Percentiles rank a stretch among this genome's conserved stretches.
Conservation (phyloP, 2,888 invertebrate species). For the Oxycera nigricornis region DNA sequence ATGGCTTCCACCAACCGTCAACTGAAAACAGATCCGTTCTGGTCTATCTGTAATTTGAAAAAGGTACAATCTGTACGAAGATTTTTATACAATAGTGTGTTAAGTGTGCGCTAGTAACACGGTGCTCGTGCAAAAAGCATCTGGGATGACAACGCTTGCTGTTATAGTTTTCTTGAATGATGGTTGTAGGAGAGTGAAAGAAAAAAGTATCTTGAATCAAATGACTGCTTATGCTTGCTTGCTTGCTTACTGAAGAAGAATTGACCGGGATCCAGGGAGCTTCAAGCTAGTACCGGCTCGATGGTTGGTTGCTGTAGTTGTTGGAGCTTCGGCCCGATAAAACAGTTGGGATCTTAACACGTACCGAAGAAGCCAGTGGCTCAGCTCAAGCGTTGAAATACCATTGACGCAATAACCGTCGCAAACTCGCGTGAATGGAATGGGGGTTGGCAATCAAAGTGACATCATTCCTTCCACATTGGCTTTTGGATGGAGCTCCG, state of each 20-base stretch:
- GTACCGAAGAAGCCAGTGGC: not conserved
- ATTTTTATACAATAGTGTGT: too few species aligned
- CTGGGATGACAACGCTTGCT: slow-evolving; percentile 3
- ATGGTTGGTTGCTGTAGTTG: too few species aligned
- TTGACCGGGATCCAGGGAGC: not conserved
- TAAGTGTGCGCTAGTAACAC: not conserved
- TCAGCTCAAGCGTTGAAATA: not conserved
- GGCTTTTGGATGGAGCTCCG: slow-evolving; percentile 16
- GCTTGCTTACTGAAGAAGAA: too few species aligned
- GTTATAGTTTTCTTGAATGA: slow-evolving; percentile 1
- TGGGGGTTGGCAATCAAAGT: slow-evolving; percentile 32
- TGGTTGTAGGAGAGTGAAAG: not conserved
- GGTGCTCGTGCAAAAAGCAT: not conserved
- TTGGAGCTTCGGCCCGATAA: too few species aligned
- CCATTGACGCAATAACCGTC: slow-evolving; percentile 29
- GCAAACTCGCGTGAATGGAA: slow-evolving; percentile 21
- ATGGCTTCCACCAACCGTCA: too few species aligned
- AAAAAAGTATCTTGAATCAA: too few species aligned
- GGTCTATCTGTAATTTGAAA: too few species aligned
- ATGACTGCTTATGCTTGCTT: too few species aligned
- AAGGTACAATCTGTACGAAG: too few species aligned
- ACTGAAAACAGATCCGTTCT: too few species aligned
- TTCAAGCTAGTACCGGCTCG: too few species aligned
- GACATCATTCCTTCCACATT: slow-evolving; percentile 36
- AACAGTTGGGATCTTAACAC: not conserved